These are phyloP conservation scores for Dromiciops gliroides DNA, from an alignment of 2,113 vertebrate species.

Conservation along the genomic window DNA sequence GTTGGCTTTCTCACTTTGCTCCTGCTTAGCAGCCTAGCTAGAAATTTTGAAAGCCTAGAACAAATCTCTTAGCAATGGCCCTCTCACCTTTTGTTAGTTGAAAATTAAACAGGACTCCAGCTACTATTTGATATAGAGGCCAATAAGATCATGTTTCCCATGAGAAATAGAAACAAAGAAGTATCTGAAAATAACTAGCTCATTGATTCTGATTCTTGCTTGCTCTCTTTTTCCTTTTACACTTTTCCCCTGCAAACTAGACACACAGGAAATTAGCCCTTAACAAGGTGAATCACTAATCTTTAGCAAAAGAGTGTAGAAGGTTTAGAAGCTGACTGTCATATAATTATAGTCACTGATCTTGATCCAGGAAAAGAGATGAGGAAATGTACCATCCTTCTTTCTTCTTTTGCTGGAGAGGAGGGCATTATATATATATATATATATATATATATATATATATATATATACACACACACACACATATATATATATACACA, in stretches of 20 bases:
- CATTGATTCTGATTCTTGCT: not conserved
- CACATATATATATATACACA: too few relatives aligned
- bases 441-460: too few relatives aligned
- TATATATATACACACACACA: too few relatives aligned
- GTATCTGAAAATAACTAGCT: not conserved
- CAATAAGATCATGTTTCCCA: not conserved
- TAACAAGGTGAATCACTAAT: not conserved
- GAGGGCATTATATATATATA: not conserved
- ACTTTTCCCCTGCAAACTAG: not conserved
- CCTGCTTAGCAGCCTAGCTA: not conserved
- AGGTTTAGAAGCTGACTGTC: not conserved
- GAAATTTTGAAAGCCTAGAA: not conserved
- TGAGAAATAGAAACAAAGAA: not conserved
- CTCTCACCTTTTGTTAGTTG: not conserved
- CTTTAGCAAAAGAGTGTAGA: not conserved
- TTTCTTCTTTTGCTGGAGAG: not conserved
- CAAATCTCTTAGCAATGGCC: not conserved
- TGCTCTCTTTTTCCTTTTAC: not conserved
- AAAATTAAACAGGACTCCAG: not conserved
- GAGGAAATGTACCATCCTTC: not conserved
- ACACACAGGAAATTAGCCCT: not conserved
- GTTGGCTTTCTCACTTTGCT: constrained; percentile 52
- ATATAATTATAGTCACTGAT: not conserved
- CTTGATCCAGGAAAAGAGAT: not conserved
- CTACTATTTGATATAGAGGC: not conserved